Conservation (phyloP, 2,888 invertebrate genomes). For the Cryptocephalus primarius region DNA sequence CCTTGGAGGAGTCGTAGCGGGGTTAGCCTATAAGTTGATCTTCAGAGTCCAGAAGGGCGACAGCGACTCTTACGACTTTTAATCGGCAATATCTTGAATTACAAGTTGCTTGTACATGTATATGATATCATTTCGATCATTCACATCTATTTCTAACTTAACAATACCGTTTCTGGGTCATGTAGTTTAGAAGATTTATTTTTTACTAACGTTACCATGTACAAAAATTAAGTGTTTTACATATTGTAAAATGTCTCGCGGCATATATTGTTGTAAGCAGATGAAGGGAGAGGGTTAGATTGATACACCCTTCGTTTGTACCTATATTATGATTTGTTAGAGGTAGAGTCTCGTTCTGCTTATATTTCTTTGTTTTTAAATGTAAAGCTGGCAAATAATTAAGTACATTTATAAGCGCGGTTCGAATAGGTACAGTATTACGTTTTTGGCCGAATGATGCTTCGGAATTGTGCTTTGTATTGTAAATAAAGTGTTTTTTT, state of each 20-base stretch:
- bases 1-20: conserved; percentile 45
- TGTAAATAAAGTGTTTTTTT: too few relatives aligned
- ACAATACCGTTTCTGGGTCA: neutral
- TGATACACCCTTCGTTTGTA: too few relatives aligned
- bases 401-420: too few relatives aligned
- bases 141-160: neutral
- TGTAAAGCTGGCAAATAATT: too few relatives aligned
- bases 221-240: neutral
- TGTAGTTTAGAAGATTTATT: neutral
- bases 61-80: conserved; percentile 74
- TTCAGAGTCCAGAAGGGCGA: conserved; percentile 58
- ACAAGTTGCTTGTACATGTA: neutral
- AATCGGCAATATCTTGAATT: conserved; percentile 8
- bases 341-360: too few relatives aligned
- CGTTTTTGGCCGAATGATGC: too few relatives aligned
- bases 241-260: neutral
- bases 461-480: too few relatives aligned
- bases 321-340: too few relatives aligned
- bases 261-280: too few relatives aligned
- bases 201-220: neutral
- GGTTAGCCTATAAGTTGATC: conserved; percentile 44
- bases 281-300: too few relatives aligned
- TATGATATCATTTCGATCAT: neutral
- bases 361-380: too few relatives aligned
- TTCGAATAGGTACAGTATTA: too few relatives aligned